phyloP scores from a whole-genome alignment of 2,113 vertebrate genomes.

The Neodontobutis hainanensis region DNA sequence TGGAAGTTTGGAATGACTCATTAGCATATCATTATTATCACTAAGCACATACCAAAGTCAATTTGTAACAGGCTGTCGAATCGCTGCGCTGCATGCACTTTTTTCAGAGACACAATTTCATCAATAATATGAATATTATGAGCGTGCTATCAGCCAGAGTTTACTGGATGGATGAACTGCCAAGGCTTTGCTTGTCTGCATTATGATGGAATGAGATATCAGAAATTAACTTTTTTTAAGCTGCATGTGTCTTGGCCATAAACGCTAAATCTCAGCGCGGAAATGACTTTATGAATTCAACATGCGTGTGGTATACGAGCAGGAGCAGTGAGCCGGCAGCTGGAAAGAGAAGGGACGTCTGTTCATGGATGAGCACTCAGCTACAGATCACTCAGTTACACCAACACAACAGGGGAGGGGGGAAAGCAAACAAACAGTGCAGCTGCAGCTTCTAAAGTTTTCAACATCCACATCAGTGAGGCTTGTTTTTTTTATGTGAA shows the following conservation, averaged over 20 bases:
- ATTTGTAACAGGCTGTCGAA: conserved; percentile 54
- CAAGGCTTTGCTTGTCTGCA: conserved; percentile 38
- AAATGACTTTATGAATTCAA: conserved; percentile 60
- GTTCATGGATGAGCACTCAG: conserved; percentile 64
- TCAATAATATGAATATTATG: conserved; percentile 38
- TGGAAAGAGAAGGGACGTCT: conserved; percentile 62
- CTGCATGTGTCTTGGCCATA: conserved; percentile 16
- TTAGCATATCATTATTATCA: conserved; percentile 54
- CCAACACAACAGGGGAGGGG: conserved; percentile 31
- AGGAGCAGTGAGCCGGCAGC: conserved; percentile 37
- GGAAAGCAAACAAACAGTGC: conserved; percentile 33
- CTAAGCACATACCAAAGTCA: conserved; percentile 34
- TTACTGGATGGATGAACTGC: conserved; percentile 51
- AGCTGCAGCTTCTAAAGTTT: conserved; percentile 40
- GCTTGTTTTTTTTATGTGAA: conserved; percentile 42
- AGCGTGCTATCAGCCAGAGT: conserved; percentile 29
- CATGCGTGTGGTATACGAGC: conserved; percentile 53
- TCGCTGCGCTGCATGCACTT: conserved; percentile 26
- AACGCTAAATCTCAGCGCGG: conserved; percentile 44
- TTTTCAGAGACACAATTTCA: conserved; percentile 37
- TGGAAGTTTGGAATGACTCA: conserved; percentile 13
- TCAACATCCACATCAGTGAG: conserved; percentile 23
- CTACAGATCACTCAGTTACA: conserved; percentile 63
- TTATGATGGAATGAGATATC: conserved; percentile 58
- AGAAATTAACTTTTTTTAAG: conserved; percentile 36